phyloP scores from a whole-genome alignment of 2,797 vertebrate species.

The Coregonus sp. region DNA sequence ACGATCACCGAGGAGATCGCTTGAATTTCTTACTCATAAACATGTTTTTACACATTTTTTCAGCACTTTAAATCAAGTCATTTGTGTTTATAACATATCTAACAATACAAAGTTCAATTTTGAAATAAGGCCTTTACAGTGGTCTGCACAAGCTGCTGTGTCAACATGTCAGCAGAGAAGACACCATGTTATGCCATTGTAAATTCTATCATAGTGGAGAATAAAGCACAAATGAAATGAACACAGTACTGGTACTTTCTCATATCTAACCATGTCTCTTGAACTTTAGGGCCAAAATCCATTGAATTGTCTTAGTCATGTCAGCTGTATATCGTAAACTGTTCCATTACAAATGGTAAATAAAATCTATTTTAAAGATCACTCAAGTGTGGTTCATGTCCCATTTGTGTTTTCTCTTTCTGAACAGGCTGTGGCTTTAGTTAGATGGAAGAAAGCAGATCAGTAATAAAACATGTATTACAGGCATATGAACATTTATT shows the following conservation, averaged over 20 bases:
- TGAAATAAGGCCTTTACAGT: conserved; percentile 42
- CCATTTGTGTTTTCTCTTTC: neutral
- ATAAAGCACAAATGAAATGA: conserved; percentile 71
- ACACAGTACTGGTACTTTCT: conserved; percentile 69
- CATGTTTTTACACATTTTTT: conserved; percentile 53
- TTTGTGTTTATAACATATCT: conserved; percentile 54
- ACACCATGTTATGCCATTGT: conserved; percentile 56
- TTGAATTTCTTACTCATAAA: conserved; percentile 58
- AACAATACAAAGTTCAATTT: conserved; percentile 39
- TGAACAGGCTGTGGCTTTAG: neutral
- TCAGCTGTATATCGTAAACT: conserved; percentile 83
- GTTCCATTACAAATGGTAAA: conserved; percentile 83
- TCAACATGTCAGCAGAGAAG: conserved; percentile 37
- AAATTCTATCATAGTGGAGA: conserved; percentile 51
- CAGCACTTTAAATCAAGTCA: conserved; percentile 70
- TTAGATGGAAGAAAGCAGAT: neutral
- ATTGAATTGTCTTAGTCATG: conserved; percentile 81
- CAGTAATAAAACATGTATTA: neutral
- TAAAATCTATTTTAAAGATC: conserved; percentile 89
- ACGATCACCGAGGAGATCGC: conserved; percentile 56
- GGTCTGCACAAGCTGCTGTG: conserved; percentile 43
- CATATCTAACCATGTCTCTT: conserved; percentile 76
- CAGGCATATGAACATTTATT: neutral
- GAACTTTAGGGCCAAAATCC: conserved; percentile 80
- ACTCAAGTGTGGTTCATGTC: conserved; percentile 23